Base-by-base conservation (phyloP, 2,797 vertebrate genomes). In the Myotis pilosus region DNA sequence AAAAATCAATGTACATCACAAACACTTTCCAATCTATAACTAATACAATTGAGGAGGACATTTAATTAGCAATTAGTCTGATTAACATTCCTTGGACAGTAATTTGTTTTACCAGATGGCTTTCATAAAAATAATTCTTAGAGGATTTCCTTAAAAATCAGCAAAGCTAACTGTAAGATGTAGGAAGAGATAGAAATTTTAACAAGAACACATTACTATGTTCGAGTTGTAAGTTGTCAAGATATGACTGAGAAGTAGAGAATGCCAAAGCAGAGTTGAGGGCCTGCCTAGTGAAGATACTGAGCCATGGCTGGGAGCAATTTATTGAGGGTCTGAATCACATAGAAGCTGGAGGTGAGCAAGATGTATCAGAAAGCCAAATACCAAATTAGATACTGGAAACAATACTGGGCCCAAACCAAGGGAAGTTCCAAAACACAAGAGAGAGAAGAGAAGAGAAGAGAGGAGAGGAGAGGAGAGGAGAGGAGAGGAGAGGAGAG, bases 31-130 rank as follows among this genome's bases (percentile, higher is more conserved):
- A 95, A 98, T 98, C 96, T 98, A 97, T 97, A 97, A 85, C 85
- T 96, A 96, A 96, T 98, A 98, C 76, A 97, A 97, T 97, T 95
- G 98, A 97, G 91, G 57, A 97, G 71, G 95, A 94, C 92, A 96
- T 94, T 97, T 97, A 98, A 97, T 97, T 96, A 96, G 92, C 95
- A 98, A 98, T 98, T 97, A 97, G 41, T 89, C 76, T 98, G 91
- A 98, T 98, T 97, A 98, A 95, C 93, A 97, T 97, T 95, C 96
- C 94, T 97, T 87, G 81, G 97, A 97, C 95, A 95, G 68, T 84
- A 92, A 96, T 97, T 96, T 86, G 60, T 96, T 98, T 97, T 90
- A 94, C 96, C 96, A 89, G 78, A 96, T 91, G 86, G 38, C 51
- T 69, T 94, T 96, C 87, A 92, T 92, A 95, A 96, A 88, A 93